Conservation (phyloP, 1,140 invertebrate species). For the Megalopta genalis region DNA sequence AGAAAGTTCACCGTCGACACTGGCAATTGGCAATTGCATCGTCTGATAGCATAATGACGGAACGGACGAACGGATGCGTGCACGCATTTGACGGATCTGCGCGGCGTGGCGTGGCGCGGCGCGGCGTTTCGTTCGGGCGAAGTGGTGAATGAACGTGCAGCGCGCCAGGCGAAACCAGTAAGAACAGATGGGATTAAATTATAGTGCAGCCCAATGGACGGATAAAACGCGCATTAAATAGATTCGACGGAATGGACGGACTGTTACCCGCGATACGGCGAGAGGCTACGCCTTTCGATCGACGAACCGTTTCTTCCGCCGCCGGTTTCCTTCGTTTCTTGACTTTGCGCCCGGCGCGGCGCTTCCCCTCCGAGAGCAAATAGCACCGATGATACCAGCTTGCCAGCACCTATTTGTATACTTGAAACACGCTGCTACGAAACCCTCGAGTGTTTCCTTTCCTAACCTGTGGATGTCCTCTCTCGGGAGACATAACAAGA, state of each 20-base stretch:
- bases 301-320: background rate
- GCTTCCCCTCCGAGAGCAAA: no score
- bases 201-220: conserved; percentile 16
- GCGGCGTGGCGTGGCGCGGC: background rate
- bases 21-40: conserved; percentile 73
- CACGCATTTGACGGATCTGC: conserved; percentile 54
- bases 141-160: conserved; percentile 43
- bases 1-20: conserved; percentile 62
- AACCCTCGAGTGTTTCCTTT: no score
- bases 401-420: no score
- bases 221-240: conserved; percentile 24
- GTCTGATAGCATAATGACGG: conserved; percentile 75
- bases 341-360: no score
- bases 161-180: background rate
- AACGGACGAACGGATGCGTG: conserved; percentile 58
- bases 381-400: no score
- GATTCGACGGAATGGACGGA: conserved; percentile 13
- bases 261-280: conserved; percentile 6
- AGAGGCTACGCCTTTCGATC: conserved; percentile 2
- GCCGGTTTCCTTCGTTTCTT: no score
- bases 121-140: conserved; percentile 52
- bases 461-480: no score
- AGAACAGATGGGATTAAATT: conserved; percentile 13
- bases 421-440: no score
- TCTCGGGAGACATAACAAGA: no score